Evolutionary conservation across 2,113 vertebrate genomes (phyloP), one percentile per base, ranked within the genome.

Genomic region (Vulpes ferrilata): DNA sequence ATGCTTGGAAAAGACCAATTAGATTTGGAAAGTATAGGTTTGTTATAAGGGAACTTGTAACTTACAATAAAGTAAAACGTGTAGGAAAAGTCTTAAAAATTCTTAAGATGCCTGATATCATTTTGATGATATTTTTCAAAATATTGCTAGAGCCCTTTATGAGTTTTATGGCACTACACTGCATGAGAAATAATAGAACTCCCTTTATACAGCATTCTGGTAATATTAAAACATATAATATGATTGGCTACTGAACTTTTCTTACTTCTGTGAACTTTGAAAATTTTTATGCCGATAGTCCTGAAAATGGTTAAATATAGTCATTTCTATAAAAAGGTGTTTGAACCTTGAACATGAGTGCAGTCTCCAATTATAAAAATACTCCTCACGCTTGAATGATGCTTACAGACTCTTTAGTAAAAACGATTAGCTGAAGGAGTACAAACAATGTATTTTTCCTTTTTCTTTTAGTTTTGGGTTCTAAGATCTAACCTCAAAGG

Each of bases 391-490:
- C 35, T 88, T 90, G 12, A 71, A 88, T 93, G 80, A 85, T 96
- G 15, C 4, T 80, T 89, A 22, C 0, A 38, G 23, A 59, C 0
- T 8, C 16, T 51, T 83, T 64, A 95, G 80, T 81, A 90, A 90
- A 84, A 51, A 13, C 3, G 23, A 2, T 71, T 69, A 88, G 65
- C 5, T 17, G 69, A 88, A 90, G 11, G 2, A 89, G 15, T 88
- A 0, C 59, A 23, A 74, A 64, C 1, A 79, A 0, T 73, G 7
- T 27, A 38, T 25, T 73, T 88, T 93, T 67, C 7, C 20, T 55
- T 93, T 92, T 86, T 32, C 48, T 32, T 84, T 97, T 67, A 3
- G 15, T 57, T 97, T 96, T 90, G 32, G 1, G 17, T 79, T 93
- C 69, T 86, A 90, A 84, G 3, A 65, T 55, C 19, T 83, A 30